Percentiles rank a stretch among this genome's conserved stretches.
Conservation (phyloP, 2,888 invertebrate species). For the Clitarchus hookeri region DNA sequence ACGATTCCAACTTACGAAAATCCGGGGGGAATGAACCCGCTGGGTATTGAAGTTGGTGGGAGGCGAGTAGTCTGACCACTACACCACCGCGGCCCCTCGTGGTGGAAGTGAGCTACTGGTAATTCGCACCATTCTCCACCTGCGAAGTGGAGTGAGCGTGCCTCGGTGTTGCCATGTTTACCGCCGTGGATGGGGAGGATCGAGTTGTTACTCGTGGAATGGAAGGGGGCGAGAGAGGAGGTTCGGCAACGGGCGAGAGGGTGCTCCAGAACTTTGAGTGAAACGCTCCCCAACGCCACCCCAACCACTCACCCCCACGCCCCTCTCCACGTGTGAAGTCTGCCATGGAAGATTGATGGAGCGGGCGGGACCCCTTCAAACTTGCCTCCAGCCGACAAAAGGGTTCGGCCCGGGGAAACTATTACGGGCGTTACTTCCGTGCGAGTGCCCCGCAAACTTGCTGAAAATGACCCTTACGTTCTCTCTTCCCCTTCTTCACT, state of each 20-base stretch:
- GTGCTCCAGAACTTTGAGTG: background rate
- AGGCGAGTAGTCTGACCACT: too few relatives aligned
- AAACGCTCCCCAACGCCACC: background rate
- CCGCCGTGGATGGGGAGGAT: background rate
- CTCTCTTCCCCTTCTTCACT: background rate
- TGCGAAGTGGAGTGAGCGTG: background rate
- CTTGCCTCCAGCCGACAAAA: background rate
- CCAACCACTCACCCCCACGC: background rate
- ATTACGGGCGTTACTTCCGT: slow-evolving; percentile 14
- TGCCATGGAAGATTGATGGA: slow-evolving; percentile 10
- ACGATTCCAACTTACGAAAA: too few relatives aligned
- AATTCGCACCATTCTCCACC: too few relatives aligned
- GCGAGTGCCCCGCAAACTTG: background rate
- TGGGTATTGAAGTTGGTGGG: too few relatives aligned
- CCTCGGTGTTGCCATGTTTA: background rate
- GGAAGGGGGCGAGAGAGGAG: background rate
- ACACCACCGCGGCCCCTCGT: too few relatives aligned
- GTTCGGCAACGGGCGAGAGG: background rate
- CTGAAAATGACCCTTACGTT: slow-evolving; percentile 7
- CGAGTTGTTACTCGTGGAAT: background rate
- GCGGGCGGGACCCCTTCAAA: background rate
- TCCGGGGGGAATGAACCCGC: too few relatives aligned
- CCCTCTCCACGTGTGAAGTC: background rate
- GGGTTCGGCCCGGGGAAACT: background rate
- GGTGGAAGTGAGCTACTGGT: too few relatives aligned